These are phyloP conservation scores for Hylaeus volcanicus DNA, from an alignment of 1,140 invertebrate genomes.

Conservation along the genomic window DNA sequence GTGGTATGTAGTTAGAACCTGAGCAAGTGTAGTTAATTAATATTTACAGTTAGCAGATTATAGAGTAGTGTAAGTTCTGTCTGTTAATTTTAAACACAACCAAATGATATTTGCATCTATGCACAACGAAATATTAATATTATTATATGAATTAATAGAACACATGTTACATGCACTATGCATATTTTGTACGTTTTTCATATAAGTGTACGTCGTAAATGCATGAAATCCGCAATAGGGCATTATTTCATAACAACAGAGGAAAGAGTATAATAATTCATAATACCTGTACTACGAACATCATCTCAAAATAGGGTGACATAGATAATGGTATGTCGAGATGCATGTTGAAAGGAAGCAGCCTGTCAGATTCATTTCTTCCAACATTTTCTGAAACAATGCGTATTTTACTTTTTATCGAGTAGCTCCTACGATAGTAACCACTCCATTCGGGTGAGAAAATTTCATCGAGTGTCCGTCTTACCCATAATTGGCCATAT, in stretches of 20 bases:
- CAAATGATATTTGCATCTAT: too few relatives aligned
- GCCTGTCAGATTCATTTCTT: constrained; percentile 48
- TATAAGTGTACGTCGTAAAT: too few relatives aligned
- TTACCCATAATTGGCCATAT: constrained; percentile 50
- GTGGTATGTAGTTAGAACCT: constrained; percentile 51
- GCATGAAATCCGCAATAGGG: too few relatives aligned
- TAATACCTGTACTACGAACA: constrained; percentile 56
- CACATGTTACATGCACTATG: too few relatives aligned
- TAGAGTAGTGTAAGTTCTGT: too few relatives aligned
- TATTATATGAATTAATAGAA: too few relatives aligned
- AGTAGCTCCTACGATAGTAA: too few relatives aligned
- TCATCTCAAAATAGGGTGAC: constrained; percentile 55
- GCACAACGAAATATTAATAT: too few relatives aligned
- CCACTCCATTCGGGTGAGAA: neutral
- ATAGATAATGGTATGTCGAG: constrained; percentile 45
- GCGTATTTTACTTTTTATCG: neutral
- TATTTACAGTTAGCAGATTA: too few relatives aligned
- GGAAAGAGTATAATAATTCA: neutral
- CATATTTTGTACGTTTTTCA: too few relatives aligned
- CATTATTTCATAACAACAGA: accelerated
- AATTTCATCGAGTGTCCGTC: neutral
- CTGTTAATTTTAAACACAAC: too few relatives aligned
- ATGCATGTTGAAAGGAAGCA: constrained; percentile 60
- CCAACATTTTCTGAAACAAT: constrained; percentile 9
- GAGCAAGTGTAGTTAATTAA: neutral